Base-by-base conservation (phyloP, 2,888 invertebrate species). In the Sympetrum striolatum region DNA sequence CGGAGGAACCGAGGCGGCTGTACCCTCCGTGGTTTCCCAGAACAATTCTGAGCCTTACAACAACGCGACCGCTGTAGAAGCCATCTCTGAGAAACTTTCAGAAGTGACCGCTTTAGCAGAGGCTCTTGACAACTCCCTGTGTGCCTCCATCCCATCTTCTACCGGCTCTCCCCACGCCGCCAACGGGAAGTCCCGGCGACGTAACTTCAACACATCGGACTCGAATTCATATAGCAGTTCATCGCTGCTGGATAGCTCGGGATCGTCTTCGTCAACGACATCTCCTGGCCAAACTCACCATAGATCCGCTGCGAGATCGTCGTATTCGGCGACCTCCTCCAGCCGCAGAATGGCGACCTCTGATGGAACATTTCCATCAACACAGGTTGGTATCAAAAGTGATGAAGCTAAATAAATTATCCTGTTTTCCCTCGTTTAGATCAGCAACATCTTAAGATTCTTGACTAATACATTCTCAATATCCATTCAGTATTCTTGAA, bases 81-180 rank as follows among this genome's bases (percentile, higher is more conserved):
- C 96, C 90, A 96, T 96, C 91, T 95, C 96, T n/a, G 95, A 95
- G 92, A 95, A 95, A 92, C 93, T 96, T 91, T 94, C 95, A 25
- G 96, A 96, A 93, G 96, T 96, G 25, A 96, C 96, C 22, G 95
- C 95, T 91, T 94, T 96, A 37, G 96, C 96, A 2, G 96, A 96
- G 93, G 96, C 96, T 91, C 93, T 96, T 92, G 96, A 96, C 92
- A 95, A 95, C 73, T 95, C 95, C 39, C 93, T 96, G 91, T 94
- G 94, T 79, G 95, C 95, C 91, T 94, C 22, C 25, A 48, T 37
- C 35, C 91, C 91, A 93, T 92, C 60, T 92, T 92, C 81, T 92
- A 92, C 93, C 44, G 92, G 92, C n/a, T 91, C 92, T 10, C 91
- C 91, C 90, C 90, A 14, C 91, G 91, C 90, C 92, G 44, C 31